Evolutionary conservation across 2,797 vertebrate genomes (phyloP), one percentile per base, ranked within the genome.

Genomic region (Coccyzus lansbergi): DNA sequence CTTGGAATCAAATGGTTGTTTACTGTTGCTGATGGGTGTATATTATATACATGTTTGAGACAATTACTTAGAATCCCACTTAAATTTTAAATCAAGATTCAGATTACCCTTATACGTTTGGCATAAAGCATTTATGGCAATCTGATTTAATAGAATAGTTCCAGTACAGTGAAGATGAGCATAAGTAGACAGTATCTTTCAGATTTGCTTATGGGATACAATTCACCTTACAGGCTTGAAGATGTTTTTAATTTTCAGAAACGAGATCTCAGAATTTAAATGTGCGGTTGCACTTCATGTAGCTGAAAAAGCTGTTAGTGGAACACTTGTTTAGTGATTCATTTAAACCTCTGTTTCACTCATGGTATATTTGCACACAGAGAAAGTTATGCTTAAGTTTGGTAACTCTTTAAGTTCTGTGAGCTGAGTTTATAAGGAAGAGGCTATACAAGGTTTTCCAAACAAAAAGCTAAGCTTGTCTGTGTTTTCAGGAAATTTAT

Each of bases 211-310:
- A 2, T 49, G 36, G 29, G 31, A 6, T 64, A 28, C 68, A 10
- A 84, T 69, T 34, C 55, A 71, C 42, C 33, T 74, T 86, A 75
- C 68, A 89, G 87, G 78, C 29, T 34, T 88, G 26, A 92, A 70
- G 49, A 59, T 44, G 62, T 64, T 68, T 93, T 77, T 96, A 60
- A 90, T 95, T 95, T 95, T 93, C 59, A 83, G 82, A 94, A 94
- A 95, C 56, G 88, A 83, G n/a, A 85, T 92, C 74, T 82, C 70
- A 85, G 51, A 87, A 92, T 88, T 95, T 85, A 91, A 82, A 90
- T 81, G 29, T 58, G 44, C 31, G 9, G 68, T 93, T 94, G 83
- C 40, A 72, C 96, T 95, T 96, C 84, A 49, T 28, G 11, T 48
- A 84, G 46, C 53, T 94, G 42, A 71, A 95, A 89, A 88, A 90